These are phyloP conservation scores for Carapus acus DNA, from an alignment of 2,797 vertebrate species.

Conservation along the genomic window DNA sequence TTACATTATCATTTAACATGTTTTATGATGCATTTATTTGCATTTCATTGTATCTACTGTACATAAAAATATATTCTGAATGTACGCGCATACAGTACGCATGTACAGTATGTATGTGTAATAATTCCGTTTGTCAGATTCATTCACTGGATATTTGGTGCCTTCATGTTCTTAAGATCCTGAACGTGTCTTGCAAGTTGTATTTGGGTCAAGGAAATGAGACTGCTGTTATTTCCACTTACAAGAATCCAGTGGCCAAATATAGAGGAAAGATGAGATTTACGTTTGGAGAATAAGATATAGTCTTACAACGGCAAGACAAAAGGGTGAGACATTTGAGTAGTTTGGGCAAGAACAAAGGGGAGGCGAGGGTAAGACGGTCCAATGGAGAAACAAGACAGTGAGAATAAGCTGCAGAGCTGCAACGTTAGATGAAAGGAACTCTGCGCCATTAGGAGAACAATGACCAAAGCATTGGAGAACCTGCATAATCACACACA, in stretches of 20 bases:
- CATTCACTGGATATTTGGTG: too few relatives aligned
- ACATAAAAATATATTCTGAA: too few relatives aligned
- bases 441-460: slow-evolving; percentile 35
- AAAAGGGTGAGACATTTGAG: background rate
- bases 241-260: background rate
- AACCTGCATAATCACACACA: slow-evolving; percentile 11
- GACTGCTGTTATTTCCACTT: background rate
- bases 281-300: background rate
- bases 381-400: slow-evolving; percentile 21
- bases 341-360: background rate
- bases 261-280: background rate
- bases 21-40: too few relatives aligned
- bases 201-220: too few relatives aligned
- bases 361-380: slow-evolving; percentile 9
- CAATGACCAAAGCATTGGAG: slow-evolving; percentile 24
- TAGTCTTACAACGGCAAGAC: background rate
- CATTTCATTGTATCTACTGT: too few relatives aligned
- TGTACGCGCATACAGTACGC: too few relatives aligned
- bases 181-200: slow-evolving; percentile 4
- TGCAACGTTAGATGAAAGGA: slow-evolving; percentile 53
- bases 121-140: too few relatives aligned
- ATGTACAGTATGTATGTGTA: too few relatives aligned
- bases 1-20: too few relatives aligned
- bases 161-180: too few relatives aligned
- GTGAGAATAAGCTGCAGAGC: slow-evolving; percentile 44